Percentiles rank a stretch among this genome's conserved stretches.
Conservation (phyloP, 1,140 invertebrate genomes). For the Zaprionus africanus region DNA sequence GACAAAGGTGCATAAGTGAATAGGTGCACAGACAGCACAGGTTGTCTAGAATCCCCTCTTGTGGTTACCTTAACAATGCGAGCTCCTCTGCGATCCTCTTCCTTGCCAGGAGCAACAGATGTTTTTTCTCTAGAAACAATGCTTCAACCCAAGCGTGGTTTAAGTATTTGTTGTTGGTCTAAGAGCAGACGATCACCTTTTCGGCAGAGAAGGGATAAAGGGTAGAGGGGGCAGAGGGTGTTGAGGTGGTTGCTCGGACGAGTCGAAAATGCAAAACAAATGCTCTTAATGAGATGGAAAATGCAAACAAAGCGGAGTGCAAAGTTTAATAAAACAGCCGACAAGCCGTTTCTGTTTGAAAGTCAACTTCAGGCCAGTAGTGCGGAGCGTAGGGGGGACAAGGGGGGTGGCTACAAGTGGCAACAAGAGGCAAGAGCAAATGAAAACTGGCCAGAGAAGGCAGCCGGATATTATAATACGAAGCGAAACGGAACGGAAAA, state of each 20-base stretch:
- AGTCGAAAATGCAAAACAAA: constrained; percentile 42
- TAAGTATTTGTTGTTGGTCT: neutral
- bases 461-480: constrained; percentile 65
- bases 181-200: neutral
- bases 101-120: neutral
- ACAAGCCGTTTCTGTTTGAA: constrained; percentile 13
- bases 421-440: constrained; percentile 7
- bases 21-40: too few relatives aligned
- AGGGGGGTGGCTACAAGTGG: too few relatives aligned
- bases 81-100: neutral
- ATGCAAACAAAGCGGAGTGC: constrained; percentile 66
- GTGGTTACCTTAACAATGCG: neutral
- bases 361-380: constrained; percentile 2
- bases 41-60: too few relatives aligned
- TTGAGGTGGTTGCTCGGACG: neutral
- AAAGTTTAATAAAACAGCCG: constrained; percentile 40
- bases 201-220: neutral
- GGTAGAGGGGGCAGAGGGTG: neutral
- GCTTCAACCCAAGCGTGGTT: neutral
- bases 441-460: constrained; percentile 38
- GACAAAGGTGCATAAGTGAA: too few relatives aligned
- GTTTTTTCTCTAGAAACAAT: neutral
- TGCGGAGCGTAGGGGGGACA: neutral
- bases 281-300: constrained; percentile 73
- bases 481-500: constrained; percentile 30